Evolutionary conservation across 2,113 vertebrate genomes (phyloP).

Genomic region (Tachysurus fulvidraco): DNA sequence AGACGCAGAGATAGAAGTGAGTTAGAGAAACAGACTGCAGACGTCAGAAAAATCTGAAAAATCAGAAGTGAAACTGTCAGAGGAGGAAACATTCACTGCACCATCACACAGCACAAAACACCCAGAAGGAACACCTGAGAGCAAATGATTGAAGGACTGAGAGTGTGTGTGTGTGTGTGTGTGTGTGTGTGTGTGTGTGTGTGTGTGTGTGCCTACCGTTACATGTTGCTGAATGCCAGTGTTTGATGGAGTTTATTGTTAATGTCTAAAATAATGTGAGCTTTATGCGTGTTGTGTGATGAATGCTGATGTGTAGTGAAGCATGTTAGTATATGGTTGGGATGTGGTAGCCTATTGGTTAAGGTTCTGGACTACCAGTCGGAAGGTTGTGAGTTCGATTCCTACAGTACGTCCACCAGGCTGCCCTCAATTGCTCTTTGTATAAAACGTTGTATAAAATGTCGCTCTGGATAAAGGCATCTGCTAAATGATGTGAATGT

Average conservation of each 20-base stretch:
- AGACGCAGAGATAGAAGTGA: constrained; percentile 25
- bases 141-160: background rate
- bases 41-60: background rate
- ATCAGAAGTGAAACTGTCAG: constrained; percentile 7
- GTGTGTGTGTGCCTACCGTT: background rate
- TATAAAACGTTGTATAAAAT: too few relatives aligned
- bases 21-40: too few relatives aligned
- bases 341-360: too few relatives aligned
- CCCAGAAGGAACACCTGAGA: background rate
- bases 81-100: background rate
- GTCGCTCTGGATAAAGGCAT: too few relatives aligned
- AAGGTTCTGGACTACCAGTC: too few relatives aligned
- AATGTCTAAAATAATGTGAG: background rate
- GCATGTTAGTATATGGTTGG: background rate
- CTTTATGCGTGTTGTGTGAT: background rate
- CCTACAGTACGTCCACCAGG: too few relatives aligned
- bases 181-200: background rate
- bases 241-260: background rate
- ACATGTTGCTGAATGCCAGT: background rate
- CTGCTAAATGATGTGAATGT: too few relatives aligned
- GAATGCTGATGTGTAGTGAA: background rate
- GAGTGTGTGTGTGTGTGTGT: background rate
- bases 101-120: background rate
- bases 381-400: too few relatives aligned
- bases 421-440: too few relatives aligned